A percentile compares a stretch with the other conserved stretches of the same genome.
These are phyloP conservation scores for Drosophila varians DNA, from an alignment of 1,140 invertebrate genomes.

Conservation along the genomic window DNA sequence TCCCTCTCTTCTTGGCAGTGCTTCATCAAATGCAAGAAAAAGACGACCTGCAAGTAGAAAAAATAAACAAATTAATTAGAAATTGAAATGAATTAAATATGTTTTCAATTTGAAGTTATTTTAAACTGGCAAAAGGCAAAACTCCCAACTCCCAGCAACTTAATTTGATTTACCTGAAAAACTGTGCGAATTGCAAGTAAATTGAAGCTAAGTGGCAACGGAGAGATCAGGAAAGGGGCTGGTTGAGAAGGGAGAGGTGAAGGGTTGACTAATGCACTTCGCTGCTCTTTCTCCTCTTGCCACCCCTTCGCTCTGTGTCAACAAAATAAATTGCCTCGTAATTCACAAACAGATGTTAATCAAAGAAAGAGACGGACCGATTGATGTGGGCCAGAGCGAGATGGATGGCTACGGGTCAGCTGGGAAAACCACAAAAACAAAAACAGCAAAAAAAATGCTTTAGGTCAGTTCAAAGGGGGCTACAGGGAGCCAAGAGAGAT, in stretches of 20 bases:
- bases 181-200: slow-evolving; percentile 27
- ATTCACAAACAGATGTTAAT: slow-evolving; percentile 54
- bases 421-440: slow-evolving; percentile 19
- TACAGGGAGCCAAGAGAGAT: not conserved
- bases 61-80: not conserved
- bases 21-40: slow-evolving; percentile 26
- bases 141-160: not conserved
- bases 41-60: slow-evolving; percentile 23
- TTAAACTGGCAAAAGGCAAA: not conserved
- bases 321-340: slow-evolving; percentile 40
- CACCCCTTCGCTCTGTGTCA: slow-evolving; percentile 5
- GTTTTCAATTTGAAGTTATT: not conserved
- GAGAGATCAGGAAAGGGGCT: not conserved
- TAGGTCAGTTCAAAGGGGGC: slow-evolving; percentile 10
- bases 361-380: slow-evolving; percentile 15
- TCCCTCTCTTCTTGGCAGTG: slow-evolving; percentile 32
- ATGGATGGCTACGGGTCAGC: slow-evolving; percentile 7
- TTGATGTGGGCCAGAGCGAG: not conserved
- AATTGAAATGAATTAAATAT: not conserved
- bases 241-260: not conserved
- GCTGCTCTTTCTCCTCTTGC: not conserved
- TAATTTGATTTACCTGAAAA: not conserved
- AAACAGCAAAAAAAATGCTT: not conserved
- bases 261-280: slow-evolving; percentile 14
- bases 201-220: slow-evolving; percentile 16